Evolutionary conservation across 1,140 invertebrate genomes (phyloP).

Genomic region (Rhysida immarginata): DNA sequence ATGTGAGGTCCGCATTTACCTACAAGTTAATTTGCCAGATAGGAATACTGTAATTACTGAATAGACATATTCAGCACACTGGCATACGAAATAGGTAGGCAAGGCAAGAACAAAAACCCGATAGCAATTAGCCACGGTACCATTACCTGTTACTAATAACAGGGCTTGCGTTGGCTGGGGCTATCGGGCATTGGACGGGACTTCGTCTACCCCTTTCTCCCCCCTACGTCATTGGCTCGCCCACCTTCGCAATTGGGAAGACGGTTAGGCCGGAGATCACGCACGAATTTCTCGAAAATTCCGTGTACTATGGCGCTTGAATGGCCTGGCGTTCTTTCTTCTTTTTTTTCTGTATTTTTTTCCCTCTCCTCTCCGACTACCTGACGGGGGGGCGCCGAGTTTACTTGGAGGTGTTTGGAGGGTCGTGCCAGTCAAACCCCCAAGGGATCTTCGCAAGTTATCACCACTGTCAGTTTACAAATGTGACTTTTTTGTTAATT

Average conservation of each 20-base stretch:
- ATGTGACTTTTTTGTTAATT: no score
- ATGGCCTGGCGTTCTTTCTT: background rate
- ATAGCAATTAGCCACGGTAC: background rate
- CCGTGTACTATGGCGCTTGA: no score
- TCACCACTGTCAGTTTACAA: no score
- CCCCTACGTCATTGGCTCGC: no score
- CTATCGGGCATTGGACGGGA: no score
- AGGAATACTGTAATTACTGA: slow-evolving; percentile 2
- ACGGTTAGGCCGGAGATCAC: no score
- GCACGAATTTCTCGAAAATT: no score
- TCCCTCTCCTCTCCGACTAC: background rate
- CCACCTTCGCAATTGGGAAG: no score
- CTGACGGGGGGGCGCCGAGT: no score
- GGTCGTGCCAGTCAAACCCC: no score
- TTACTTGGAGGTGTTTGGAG: background rate
- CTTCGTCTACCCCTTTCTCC: no score
- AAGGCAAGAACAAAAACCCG: slow-evolving; percentile 1
- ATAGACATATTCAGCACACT: background rate
- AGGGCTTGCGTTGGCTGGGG: background rate
- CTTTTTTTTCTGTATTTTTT: background rate
- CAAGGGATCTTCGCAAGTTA: no score
- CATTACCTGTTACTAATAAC: slow-evolving; percentile 2
- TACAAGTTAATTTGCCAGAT: background rate
- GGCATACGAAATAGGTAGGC: background rate
- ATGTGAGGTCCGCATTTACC: background rate